Evolutionary conservation across 2,888 invertebrate species (phyloP).

Genomic region (Leistus spinibarbis): DNA sequence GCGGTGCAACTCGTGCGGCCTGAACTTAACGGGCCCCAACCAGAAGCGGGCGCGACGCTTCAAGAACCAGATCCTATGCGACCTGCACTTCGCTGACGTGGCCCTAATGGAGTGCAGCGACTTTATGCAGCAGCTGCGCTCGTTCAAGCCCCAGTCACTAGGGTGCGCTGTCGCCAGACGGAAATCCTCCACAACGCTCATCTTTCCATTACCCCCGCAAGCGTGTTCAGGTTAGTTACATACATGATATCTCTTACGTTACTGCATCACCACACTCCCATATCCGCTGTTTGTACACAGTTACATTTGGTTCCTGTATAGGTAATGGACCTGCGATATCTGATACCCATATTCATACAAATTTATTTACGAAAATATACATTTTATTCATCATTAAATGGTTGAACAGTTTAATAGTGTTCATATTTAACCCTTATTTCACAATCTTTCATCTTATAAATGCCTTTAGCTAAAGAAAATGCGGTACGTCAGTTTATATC

Average conservation of each 20-base stretch:
- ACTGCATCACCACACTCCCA: neutral
- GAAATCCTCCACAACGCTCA: constrained; percentile 92
- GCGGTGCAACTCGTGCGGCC: constrained; percentile 93
- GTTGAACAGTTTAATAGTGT: too few relatives aligned
- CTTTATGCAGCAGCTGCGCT: constrained; percentile 95
- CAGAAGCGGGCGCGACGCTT: constrained; percentile 67
- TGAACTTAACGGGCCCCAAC: constrained; percentile 91
- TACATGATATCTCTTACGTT: neutral
- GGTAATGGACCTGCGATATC: neutral
- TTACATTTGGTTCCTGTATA: neutral
- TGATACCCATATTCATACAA: too few relatives aligned
- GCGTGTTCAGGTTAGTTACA: constrained; percentile 82
- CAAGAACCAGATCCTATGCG: constrained; percentile 93
- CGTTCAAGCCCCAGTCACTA: constrained; percentile 94
- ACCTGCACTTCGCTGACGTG: constrained; percentile 95
- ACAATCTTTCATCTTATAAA: too few relatives aligned
- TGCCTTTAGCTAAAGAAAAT: too few relatives aligned
- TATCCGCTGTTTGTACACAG: neutral
- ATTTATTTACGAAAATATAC: too few relatives aligned
- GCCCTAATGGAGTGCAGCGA: constrained; percentile 97
- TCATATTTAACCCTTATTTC: too few relatives aligned
- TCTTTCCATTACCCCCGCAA: constrained; percentile 92
- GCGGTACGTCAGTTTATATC: too few relatives aligned
- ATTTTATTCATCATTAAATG: too few relatives aligned
- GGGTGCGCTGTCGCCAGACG: constrained; percentile 93